These are phyloP conservation scores for Carollia perspicillata DNA, from an alignment of 2,113 vertebrate genomes.

Conservation along the genomic window DNA sequence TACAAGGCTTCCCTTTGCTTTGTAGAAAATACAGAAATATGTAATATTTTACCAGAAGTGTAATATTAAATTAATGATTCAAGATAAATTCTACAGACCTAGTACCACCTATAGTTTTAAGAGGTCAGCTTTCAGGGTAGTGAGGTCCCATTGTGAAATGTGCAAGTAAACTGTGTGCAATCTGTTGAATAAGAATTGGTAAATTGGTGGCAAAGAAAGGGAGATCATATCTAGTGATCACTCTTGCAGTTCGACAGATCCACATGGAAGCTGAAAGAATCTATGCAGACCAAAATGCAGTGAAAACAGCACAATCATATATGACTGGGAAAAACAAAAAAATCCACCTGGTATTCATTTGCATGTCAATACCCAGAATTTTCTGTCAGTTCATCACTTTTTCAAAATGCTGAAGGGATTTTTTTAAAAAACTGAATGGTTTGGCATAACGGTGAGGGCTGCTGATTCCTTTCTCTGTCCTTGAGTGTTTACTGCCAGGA, in stretches of 20 bases:
- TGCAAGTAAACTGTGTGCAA: neutral
- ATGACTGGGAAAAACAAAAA: neutral
- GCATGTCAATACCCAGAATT: constrained; percentile 18
- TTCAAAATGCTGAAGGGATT: constrained; percentile 31
- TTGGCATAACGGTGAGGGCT: constrained; percentile 48
- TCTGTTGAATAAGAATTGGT: neutral
- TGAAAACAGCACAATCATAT: neutral
- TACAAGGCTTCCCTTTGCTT: neutral
- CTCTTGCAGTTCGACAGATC: neutral
- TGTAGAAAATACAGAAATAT: neutral
- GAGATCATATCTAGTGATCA: neutral
- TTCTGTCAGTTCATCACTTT: constrained; percentile 14
- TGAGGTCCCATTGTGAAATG: neutral
- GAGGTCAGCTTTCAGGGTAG: neutral
- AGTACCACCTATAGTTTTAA: neutral
- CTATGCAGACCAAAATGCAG: neutral
- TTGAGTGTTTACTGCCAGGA: constrained; percentile 75
- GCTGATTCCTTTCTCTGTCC: constrained; percentile 60
- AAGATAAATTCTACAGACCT: neutral
- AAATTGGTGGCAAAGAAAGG: neutral
- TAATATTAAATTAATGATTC: neutral
- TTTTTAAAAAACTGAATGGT: neutral
- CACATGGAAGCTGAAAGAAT: neutral
- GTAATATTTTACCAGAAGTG: neutral
- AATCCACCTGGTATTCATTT: neutral